Percentiles rank a stretch among this genome's conserved stretches.
These are phyloP conservation scores for Spilosoma lubricipeda DNA, from an alignment of 2,888 invertebrate genomes.

Conservation along the genomic window DNA sequence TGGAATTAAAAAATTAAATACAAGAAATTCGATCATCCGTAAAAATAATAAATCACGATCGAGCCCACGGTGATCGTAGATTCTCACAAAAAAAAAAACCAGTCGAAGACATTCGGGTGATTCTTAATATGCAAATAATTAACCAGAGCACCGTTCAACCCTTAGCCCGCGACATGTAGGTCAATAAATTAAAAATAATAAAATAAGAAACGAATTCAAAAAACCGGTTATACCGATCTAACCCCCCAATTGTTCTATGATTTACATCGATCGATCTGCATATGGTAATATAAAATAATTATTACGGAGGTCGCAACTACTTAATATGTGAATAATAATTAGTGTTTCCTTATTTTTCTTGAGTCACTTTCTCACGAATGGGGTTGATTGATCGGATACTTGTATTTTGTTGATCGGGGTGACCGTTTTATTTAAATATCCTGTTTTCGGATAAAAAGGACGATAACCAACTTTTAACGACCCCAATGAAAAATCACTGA, in stretches of 20 bases:
- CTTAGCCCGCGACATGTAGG: constrained; percentile 69
- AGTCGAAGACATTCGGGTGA: constrained; percentile 59
- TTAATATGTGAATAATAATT: constrained; percentile 86
- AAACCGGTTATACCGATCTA: constrained; percentile 68
- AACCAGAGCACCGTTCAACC: constrained; percentile 64
- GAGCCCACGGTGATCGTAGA: constrained; percentile 54
- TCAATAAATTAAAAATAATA: constrained; percentile 79
- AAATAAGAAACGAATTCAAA: constrained; percentile 62
- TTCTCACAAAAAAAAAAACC: constrained; percentile 73
- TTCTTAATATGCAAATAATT: constrained; percentile 81
- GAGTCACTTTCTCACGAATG: constrained; percentile 78
- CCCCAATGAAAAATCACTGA: neutral
- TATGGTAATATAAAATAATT: constrained; percentile 79
- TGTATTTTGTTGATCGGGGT: constrained; percentile 46
- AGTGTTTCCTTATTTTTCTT: constrained; percentile 77
- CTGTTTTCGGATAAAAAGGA: constrained; percentile 37
- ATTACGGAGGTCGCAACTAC: constrained; percentile 69
- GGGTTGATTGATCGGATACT: constrained; percentile 74
- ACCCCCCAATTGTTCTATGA: constrained; percentile 83
- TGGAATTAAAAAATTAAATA: constrained; percentile 42
- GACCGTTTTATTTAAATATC: constrained; percentile 52
- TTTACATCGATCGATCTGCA: constrained; percentile 81
- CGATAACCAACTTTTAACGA: neutral
- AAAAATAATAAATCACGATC: constrained; percentile 69
- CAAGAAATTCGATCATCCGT: constrained; percentile 64